Base-by-base conservation (phyloP, 2,797 vertebrate species). In the Poeciliopsis infans region DNA sequence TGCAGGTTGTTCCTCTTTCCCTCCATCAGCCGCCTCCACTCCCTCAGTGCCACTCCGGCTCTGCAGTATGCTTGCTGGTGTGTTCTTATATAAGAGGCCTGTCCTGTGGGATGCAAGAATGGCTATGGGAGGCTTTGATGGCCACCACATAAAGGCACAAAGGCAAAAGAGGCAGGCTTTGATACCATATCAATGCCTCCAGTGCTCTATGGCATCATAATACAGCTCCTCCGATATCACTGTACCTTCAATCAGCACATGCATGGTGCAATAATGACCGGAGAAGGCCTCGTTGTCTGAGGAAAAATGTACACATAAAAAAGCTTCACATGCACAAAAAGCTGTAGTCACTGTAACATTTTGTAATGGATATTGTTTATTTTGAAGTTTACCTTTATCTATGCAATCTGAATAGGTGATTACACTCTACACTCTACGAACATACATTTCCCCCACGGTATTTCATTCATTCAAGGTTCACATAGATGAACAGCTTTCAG, bases 11-110 rank as follows among this genome's bases (percentile, higher is more conserved):
- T 69, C 81, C 80, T 66, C 77, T 66, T 72, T 83, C 69, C 84
- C 64, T 86, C 79, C 79, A 71, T 74, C 66, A 76, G 33, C 84
- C 86, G 7, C 91, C 91, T 87, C 84, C 90, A 78, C 81, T 91
- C 80, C 85, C 86, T 84, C 77, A 84, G 83, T 53, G 68, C 80
- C 82, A 87, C 88, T 91, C 79, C 84, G 89, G 83, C 76, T 83
- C 75, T 86, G 85, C 90, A 91, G 87, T 88, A 84, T 89, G 88
- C 84, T 89, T 83, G 87, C 87, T 92, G 83, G 74, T 93, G 83
- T 93, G 91, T 89, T 94, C 87, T 93, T 95, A 93, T 93, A 87
- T 93, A 93, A 94, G 89, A 92, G 85, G 84, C 87, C 90, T 82
- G 86, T 87, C 87, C 85, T 89, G 79, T 91, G 89, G 81, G 92